Percentiles rank a stretch among this genome's conserved stretches.
Evolutionary conservation across 2,888 invertebrate species (phyloP).

Genomic region (Saturnia japonica): DNA sequence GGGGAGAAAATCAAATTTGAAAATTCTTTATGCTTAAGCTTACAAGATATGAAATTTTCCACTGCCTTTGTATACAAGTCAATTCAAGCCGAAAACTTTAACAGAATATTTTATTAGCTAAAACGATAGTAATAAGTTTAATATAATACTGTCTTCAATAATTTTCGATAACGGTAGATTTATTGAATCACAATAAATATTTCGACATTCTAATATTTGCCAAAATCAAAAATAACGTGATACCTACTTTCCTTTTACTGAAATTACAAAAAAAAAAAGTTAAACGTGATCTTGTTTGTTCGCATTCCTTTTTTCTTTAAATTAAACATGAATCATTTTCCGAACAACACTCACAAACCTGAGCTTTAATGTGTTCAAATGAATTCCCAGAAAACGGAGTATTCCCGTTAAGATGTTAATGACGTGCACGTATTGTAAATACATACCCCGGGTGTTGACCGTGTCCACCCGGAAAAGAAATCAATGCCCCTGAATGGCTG

Average conservation of each 20-base stretch:
- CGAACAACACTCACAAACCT: background rate
- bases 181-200: background rate
- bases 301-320: background rate
- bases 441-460: slow-evolving; percentile 28
- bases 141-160: background rate
- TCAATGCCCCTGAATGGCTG: slow-evolving; percentile 37
- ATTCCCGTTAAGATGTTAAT: slow-evolving; percentile 23
- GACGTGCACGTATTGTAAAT: slow-evolving; percentile 25
- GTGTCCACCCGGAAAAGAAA: slow-evolving; percentile 39
- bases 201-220: background rate
- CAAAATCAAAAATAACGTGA: background rate
- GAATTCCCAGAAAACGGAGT: slow-evolving; percentile 22
- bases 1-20: background rate
- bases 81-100: background rate
- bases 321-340: slow-evolving; percentile 12
- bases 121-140: background rate
- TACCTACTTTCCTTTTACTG: background rate
- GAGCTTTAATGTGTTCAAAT: slow-evolving; percentile 17
- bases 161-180: background rate
- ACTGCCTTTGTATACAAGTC: background rate
- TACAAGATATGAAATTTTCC: background rate
- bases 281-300: slow-evolving; percentile 4
- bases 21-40: too few relatives aligned
- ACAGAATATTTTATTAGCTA: background rate
- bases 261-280: background rate